Base-by-base conservation (phyloP, 2,797 vertebrate genomes). In the Fratercula arctica region DNA sequence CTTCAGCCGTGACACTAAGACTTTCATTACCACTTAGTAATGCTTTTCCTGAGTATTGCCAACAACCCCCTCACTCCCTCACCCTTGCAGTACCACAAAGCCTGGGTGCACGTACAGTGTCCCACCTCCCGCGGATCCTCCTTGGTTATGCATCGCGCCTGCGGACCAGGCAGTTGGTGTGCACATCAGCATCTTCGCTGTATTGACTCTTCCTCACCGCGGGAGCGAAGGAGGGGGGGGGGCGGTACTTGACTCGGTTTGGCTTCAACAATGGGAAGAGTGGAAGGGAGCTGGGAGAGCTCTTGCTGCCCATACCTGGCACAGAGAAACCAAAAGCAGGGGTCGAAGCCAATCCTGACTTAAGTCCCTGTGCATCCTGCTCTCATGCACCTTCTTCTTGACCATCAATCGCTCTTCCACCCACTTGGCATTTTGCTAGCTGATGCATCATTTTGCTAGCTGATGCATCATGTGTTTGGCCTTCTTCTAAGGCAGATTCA, bases 41-140 rank as follows among this genome's bases (percentile, higher is more conserved):
- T 16, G 51, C 20, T 74, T 64, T 56, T 33, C 35, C 11, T 9
- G 16, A 10, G 25, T 9, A 11, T 4, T 43, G 39, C 13, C 9
- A 21, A 2, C 39, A 14, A 11, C 64, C 45, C n/a, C 12, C 16
- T 54, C 48, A 2, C 23, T 45, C 43, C 24, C 10, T 31, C 23
- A 20, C 16, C 39, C 9, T 33, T 39, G 53, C 28, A 16, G 0
- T 3, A 21, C 7, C 8, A 17, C 53, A 17, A 69, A 67, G 56
- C 60, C 46, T 5, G 37, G 15, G n/a, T 1, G 53, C 14, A 3
- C 3, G 1, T 5, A 11, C 41, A 1, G 0, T 10, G 11, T 35
- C 59, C 23, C 50, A 1, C 9, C n/a, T 61, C 51, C 60, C 3
- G 3, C 0, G 0, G 50, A 8, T 28, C 19, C 45, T 59, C 33